Percentiles rank a stretch among this genome's conserved stretches.
Conservation (phyloP, 2,888 invertebrate genomes). For the Poecilobothrus nobilitatus region DNA sequence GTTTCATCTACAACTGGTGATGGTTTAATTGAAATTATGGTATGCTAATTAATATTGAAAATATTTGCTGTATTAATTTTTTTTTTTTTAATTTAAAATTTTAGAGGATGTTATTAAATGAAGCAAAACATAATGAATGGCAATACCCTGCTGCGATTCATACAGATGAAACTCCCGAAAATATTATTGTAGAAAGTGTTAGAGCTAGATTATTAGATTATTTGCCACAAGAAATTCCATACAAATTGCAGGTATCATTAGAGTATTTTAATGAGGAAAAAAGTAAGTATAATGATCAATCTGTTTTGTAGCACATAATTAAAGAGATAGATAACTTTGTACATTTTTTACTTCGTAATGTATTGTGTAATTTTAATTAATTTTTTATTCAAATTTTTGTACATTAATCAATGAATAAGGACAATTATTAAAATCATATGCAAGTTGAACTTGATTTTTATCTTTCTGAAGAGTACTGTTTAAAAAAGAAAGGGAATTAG, state of each 20-base stretch:
- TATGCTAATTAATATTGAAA: conserved; percentile 31
- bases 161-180: conserved; percentile 65
- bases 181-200: conserved; percentile 64
- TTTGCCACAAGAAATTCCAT: conserved; percentile 80
- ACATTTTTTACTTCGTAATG: too few relatives aligned
- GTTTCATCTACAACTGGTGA: conserved; percentile 76
- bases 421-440: too few relatives aligned
- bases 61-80: neutral
- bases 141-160: conserved; percentile 57
- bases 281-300: conserved; percentile 41
- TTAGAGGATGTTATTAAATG: neutral
- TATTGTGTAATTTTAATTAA: too few relatives aligned
- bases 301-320: too few relatives aligned
- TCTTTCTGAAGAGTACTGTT: too few relatives aligned
- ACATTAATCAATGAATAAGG: too few relatives aligned
- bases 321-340: too few relatives aligned
- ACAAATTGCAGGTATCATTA: conserved; percentile 55
- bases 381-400: too few relatives aligned
- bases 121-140: conserved; percentile 59
- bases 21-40: conserved; percentile 64
- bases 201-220: conserved; percentile 76
- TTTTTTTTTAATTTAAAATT: neutral
- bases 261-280: conserved; percentile 59
- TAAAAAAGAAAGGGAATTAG: too few relatives aligned
- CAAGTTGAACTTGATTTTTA: too few relatives aligned